Conservation (phyloP, 2,888 invertebrate species). For the Diaphora mendica region DNA sequence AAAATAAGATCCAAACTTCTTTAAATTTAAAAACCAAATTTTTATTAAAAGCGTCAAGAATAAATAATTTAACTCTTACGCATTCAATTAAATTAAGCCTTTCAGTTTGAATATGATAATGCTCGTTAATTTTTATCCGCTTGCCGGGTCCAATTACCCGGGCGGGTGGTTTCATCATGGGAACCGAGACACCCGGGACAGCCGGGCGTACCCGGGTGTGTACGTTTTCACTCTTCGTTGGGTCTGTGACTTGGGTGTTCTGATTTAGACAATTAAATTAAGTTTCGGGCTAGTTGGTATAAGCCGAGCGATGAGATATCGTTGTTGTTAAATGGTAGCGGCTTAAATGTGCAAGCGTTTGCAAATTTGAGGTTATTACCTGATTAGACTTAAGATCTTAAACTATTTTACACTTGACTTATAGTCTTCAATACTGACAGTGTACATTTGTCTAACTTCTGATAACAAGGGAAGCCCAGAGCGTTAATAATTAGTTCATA, state of each 20-base stretch:
- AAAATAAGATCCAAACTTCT: neutral
- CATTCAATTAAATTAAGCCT: slow-evolving; percentile 52
- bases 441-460: neutral
- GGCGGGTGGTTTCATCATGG: slow-evolving; percentile 56
- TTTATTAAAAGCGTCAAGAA: slow-evolving; percentile 16
- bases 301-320: slow-evolving; percentile 12
- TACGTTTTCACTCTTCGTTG: slow-evolving; percentile 54
- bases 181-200: slow-evolving; percentile 54
- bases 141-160: slow-evolving; percentile 70
- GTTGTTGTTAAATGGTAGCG: slow-evolving; percentile 1
- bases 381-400: neutral
- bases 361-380: neutral
- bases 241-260: slow-evolving; percentile 49
- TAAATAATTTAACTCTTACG: slow-evolving; percentile 44
- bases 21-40: neutral
- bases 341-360: neutral
- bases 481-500: neutral
- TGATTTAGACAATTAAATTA: slow-evolving; percentile 53
- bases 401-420: neutral
- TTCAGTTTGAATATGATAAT: slow-evolving; percentile 66
- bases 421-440: neutral
- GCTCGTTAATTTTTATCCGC: slow-evolving; percentile 71
- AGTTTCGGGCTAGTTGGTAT: slow-evolving; percentile 41
- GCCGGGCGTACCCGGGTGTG: slow-evolving; percentile 47
- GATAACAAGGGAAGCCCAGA: neutral